These are phyloP conservation scores for Lepisosteus oculatus DNA, from an alignment of 2,113 vertebrate genomes.

Conservation along the genomic window DNA sequence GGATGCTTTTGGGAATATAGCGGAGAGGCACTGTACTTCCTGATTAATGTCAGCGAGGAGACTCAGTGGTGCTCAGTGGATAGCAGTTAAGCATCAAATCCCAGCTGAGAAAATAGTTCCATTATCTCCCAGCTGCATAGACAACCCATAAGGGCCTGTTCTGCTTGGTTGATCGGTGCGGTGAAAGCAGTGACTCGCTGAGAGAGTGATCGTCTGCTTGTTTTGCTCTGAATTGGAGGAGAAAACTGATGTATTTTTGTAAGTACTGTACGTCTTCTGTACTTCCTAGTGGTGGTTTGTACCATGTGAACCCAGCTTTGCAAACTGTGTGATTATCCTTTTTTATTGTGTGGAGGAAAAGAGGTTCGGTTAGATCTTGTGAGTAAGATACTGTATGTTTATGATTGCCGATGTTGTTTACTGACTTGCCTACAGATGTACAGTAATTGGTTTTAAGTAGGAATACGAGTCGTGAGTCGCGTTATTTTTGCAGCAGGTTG, in stretches of 20 bases:
- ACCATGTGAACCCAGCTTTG: conserved; percentile 44
- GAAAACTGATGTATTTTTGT: conserved; percentile 51
- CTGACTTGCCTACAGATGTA: conserved; percentile 3
- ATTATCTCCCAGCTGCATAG: conserved; percentile 58
- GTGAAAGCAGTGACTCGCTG: conserved; percentile 46
- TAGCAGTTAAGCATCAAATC: conserved; percentile 47
- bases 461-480: neutral
- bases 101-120: conserved; percentile 50
- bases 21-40: conserved; percentile 42
- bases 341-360: conserved; percentile 11
- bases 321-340: conserved; percentile 37
- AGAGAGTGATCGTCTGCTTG: conserved; percentile 33
- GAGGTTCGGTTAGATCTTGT: conserved; percentile 14
- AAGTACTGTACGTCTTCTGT: conserved; percentile 40
- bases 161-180: conserved; percentile 66
- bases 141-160: conserved; percentile 64
- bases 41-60: conserved; percentile 54
- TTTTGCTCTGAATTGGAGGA: conserved; percentile 27
- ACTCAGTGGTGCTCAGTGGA: conserved; percentile 38
- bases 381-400: conserved; percentile 16
- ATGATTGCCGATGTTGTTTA: conserved; percentile 1
- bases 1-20: conserved; percentile 42
- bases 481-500: conserved; percentile 2
- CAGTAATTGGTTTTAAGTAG: conserved; percentile 7
- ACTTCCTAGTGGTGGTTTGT: conserved; percentile 37